Conservation (phyloP, 2,113 vertebrate genomes). For the Melierax canorus region DNA sequence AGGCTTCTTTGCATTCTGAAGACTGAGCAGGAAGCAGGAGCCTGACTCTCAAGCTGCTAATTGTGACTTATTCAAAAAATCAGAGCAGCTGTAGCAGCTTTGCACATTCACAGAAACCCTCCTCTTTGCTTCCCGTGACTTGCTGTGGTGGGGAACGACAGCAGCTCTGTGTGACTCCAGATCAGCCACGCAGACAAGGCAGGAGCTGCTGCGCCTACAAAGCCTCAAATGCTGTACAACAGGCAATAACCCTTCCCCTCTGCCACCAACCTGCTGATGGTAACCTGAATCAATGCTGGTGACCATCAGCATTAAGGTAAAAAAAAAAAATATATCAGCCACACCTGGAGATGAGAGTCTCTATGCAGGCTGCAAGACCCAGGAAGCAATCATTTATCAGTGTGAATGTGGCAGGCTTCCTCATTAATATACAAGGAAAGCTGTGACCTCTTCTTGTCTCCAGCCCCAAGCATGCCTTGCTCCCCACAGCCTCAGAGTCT, state of each 20-base stretch:
- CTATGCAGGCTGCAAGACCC: background rate
- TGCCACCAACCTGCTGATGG: background rate
- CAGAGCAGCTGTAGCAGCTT: conserved; percentile 8
- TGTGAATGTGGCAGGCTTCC: rapidly evolving
- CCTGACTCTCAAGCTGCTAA: background rate
- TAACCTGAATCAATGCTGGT: background rate
- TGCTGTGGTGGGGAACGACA: background rate
- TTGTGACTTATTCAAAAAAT: conserved; percentile 10
- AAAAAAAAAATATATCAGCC: background rate
- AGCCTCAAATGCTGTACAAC: background rate
- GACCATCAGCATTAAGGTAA: background rate
- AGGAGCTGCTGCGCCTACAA: background rate
- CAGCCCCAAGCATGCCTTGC: background rate
- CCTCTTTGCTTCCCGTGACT: background rate
- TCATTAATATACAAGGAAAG: background rate
- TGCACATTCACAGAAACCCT: background rate
- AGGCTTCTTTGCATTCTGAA: background rate
- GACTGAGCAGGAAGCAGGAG: background rate
- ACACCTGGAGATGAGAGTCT: background rate
- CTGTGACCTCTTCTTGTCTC: background rate
- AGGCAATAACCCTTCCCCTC: background rate
- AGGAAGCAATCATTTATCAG: background rate
- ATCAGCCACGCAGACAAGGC: background rate
- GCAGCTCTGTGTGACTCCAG: background rate
- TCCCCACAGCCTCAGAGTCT: background rate